phyloP scores from a whole-genome alignment of 1,140 invertebrate species.

The Panagrolaimus sp. region DNA sequence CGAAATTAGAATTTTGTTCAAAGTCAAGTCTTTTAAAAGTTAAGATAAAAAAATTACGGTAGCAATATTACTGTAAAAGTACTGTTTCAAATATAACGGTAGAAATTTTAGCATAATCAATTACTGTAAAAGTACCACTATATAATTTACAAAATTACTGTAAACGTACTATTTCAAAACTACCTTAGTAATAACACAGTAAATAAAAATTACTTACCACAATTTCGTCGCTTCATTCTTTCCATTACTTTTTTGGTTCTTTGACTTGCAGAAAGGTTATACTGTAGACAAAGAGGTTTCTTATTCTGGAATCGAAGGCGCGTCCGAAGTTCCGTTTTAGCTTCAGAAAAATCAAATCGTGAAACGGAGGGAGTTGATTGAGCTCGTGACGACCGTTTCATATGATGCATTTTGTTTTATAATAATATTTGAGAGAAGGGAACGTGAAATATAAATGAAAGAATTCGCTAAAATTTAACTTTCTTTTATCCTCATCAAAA shows the following conservation, averaged over 20 bases:
- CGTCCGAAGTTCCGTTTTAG: constrained; percentile 15
- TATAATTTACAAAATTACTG: too few species aligned
- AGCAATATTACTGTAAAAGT: too few species aligned
- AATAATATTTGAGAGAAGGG: neutral
- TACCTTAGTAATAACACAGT: neutral
- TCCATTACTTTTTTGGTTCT: constrained; percentile 19
- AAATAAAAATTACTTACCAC: constrained; percentile 11
- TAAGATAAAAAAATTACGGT: too few species aligned
- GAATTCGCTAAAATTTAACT: too few species aligned
- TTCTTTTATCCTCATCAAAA: too few species aligned
- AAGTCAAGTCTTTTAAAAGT: too few species aligned
- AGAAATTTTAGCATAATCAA: too few species aligned
- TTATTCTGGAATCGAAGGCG: constrained; percentile 35
- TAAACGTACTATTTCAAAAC: too few species aligned
- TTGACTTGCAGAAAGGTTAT: constrained; percentile 28
- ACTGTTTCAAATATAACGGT: too few species aligned
- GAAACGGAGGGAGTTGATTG: neutral
- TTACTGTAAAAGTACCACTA: too few species aligned
- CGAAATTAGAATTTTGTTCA: too few species aligned
- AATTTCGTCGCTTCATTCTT: constrained; percentile 15
- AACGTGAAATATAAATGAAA: neutral
- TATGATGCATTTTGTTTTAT: constrained; percentile 12
- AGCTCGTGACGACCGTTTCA: neutral
- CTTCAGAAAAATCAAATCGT: constrained; percentile 15
- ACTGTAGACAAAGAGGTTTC: constrained; percentile 47